Evolutionary conservation across 2,113 vertebrate genomes (phyloP).

Genomic region (Isichthys henryi): DNA sequence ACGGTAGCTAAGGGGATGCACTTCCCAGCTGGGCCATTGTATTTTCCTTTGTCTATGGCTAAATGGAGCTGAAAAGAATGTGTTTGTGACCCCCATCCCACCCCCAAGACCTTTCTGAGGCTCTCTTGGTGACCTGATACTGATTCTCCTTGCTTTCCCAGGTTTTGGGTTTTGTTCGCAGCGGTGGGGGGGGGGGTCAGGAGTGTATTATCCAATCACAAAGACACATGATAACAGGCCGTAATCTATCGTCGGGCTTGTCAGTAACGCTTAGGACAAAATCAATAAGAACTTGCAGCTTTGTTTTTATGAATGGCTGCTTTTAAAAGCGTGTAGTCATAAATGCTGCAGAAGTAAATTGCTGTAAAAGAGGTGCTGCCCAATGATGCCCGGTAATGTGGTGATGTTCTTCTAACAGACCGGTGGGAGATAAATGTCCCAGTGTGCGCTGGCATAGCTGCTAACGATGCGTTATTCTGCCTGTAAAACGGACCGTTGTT

Average conservation of each 20-base stretch:
- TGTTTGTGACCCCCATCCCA: neutral
- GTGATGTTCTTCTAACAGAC: neutral
- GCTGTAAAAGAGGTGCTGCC: neutral
- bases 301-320: neutral
- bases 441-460: neutral
- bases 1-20: neutral
- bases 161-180: neutral
- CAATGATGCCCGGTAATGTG: neutral
- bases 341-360: neutral
- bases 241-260: neutral
- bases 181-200: neutral
- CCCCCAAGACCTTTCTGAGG: neutral
- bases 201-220: neutral
- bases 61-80: neutral
- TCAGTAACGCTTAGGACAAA: neutral
- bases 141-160: neutral
- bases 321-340: neutral
- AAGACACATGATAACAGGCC: neutral
- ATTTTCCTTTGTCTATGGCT: neutral
- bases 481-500: constrained; percentile 16
- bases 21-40: neutral
- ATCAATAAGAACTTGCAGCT: neutral
- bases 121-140: neutral
- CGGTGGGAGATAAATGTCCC: neutral
- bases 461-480: neutral